phyloP scores from a whole-genome alignment of 2,797 vertebrate species.

The Catharus ustulatus region DNA sequence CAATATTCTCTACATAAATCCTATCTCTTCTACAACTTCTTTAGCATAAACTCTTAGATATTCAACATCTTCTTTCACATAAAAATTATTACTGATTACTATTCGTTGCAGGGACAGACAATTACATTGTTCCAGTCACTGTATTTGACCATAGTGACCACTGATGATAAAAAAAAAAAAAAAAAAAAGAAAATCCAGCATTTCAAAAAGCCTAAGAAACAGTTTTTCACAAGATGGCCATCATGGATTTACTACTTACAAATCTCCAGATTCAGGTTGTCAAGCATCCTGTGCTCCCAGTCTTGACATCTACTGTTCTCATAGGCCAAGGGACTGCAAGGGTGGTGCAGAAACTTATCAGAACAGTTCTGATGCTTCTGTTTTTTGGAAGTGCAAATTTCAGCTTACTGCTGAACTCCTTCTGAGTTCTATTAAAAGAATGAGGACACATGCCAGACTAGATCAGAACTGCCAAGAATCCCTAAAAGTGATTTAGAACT shows the following conservation, averaged over 20 bases:
- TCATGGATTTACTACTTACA: not conserved
- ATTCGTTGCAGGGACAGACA: not conserved
- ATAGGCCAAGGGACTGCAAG: not conserved
- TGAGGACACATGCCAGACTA: not conserved
- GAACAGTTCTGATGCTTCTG: not conserved
- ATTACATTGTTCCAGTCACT: not conserved
- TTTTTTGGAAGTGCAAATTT: conserved; percentile 16
- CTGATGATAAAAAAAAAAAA: not conserved
- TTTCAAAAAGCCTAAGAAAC: not conserved
- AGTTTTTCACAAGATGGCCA: not conserved
- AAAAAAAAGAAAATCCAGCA: not conserved
- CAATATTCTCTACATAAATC: not conserved
- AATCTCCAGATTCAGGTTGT: not conserved
- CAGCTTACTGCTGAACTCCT: not conserved
- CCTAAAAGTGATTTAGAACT: not conserved
- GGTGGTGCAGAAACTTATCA: not conserved
- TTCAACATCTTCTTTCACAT: not conserved
- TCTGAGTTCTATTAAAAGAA: conserved; percentile 17
- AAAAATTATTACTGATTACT: not conserved
- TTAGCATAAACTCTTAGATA: not conserved
- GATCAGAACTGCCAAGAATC: not conserved
- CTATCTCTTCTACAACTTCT: not conserved
- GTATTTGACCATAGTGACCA: not conserved
- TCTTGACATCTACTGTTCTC: not conserved
- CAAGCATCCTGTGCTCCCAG: not conserved